These are phyloP conservation scores for Calypte anna DNA, from an alignment of 2,113 vertebrate species.

Conservation along the genomic window DNA sequence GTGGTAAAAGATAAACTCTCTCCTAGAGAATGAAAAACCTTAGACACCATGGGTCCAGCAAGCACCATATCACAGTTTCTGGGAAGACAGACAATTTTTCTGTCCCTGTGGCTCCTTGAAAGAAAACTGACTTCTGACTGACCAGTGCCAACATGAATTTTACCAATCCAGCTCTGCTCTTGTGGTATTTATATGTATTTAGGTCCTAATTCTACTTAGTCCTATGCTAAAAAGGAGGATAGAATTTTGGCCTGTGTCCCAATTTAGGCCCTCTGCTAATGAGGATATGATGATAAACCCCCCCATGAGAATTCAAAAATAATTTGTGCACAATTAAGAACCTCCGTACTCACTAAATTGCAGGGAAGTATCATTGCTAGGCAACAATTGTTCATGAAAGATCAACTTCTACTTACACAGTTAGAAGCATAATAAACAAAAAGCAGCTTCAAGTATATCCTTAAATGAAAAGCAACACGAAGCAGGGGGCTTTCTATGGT, in stretches of 20 bases:
- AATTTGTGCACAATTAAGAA: not conserved
- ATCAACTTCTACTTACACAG: not conserved
- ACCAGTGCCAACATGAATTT: not conserved
- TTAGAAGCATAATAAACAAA: not conserved
- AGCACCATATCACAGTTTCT: not conserved
- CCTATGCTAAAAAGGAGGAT: not conserved
- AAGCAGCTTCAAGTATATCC: not conserved
- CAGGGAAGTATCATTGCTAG: conserved; percentile 20
- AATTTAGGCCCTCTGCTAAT: not conserved
- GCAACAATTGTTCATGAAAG: conserved; percentile 12
- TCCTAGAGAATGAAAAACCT: not conserved
- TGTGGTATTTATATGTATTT: not conserved
- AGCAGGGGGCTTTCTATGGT: not conserved
- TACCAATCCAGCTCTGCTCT: not conserved
- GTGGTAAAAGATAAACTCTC: not conserved
- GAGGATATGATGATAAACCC: not conserved
- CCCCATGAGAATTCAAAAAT: not conserved
- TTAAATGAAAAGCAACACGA: not conserved
- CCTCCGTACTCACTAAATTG: not conserved
- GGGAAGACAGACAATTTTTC: not conserved
- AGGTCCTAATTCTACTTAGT: not conserved
- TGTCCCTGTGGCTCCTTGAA: not conserved
- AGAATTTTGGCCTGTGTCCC: not conserved
- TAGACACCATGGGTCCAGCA: not conserved
- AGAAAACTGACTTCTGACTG: not conserved